Evolutionary conservation across 2,888 invertebrate species (phyloP), one percentile per base, ranked within the genome.

Genomic region (Epirrita christyi): DNA sequence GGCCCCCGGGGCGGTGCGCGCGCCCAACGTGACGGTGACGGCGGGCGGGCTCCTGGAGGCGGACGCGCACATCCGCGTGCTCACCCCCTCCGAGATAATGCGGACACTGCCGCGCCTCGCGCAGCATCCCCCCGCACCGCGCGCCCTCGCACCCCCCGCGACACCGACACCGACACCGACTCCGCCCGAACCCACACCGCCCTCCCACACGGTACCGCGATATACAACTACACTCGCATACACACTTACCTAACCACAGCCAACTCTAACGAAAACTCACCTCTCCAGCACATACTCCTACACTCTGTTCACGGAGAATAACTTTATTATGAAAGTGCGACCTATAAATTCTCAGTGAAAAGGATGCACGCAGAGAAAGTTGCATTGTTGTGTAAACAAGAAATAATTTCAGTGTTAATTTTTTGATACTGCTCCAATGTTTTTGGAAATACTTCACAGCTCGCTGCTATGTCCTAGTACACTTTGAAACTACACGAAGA

Each of bases 31-130:
- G 61, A 94, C 94, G 76, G 94, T 94, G 72, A 94, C 94, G 90
- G 94, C 94, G 73, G 92, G 90, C 84, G 93, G 93, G 83, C 86
- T 90, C 83, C 89, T 92, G 83, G 88, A 90, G 86, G 90, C 92
- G 72, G 96, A 96, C 93, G 96, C 96, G 92, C 96, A 96, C 93
- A 96, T 96, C 90, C 95, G 96, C 88, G 96, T 96, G 92, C 94
- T 97, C 88, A 97, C 97, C 80, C 96, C 97, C 80, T 96, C 96
- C 77, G 96, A 97, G 94, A 96, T 97, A 90, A 96, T 96, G 96
- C 95, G 96, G 94, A 96, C 96, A 85, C 94, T 96, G 93, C 96
- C 97, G 87, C 96, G 96, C 89, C 94, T 96, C 90, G 95, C 95
- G 88, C 94, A 94, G 94, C 94, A 93, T 94, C 94, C 71, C 71